A percentile compares a stretch with the other conserved stretches of the same genome.
Conservation (phyloP, 2,888 invertebrate genomes). For the Mimachlamys varia region DNA sequence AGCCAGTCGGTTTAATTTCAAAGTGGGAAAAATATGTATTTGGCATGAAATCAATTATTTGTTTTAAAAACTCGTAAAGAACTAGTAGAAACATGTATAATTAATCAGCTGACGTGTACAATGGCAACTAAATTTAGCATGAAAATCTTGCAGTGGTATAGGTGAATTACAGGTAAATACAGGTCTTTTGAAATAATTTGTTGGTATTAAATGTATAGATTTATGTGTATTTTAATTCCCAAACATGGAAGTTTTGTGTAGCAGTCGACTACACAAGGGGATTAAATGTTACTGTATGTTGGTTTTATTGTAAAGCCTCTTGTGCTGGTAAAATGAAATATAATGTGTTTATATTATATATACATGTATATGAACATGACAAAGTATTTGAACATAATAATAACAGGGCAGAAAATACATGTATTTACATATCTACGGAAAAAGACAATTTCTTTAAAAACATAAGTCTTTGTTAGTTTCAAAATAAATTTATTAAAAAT, state of each 20-base stretch:
- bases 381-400: neutral
- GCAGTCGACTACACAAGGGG: neutral
- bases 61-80: conserved; percentile 8
- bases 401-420: neutral
- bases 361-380: neutral
- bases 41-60: conserved; percentile 44
- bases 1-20: conserved; percentile 41
- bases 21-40: conserved; percentile 43
- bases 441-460: too few relatives aligned
- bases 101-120: neutral
- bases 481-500: too few relatives aligned
- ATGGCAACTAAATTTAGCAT: conserved; percentile 25
- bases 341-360: neutral
- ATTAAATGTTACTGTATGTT: neutral
- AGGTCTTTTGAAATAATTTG: conserved; percentile 8
- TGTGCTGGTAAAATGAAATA: neutral
- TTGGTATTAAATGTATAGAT: neutral
- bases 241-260: neutral
- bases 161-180: conserved; percentile 23
- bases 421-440: too few relatives aligned
- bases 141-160: conserved; percentile 1
- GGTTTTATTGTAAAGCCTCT: conserved; percentile 6
- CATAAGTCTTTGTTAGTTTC: too few relatives aligned
- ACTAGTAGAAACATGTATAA: conserved; percentile 31
- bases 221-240: conserved; percentile 31